A percentile compares a stretch with the other conserved stretches of the same genome.
Evolutionary conservation across 2,888 invertebrate species (phyloP).

Genomic region (Nudaria mundana): DNA sequence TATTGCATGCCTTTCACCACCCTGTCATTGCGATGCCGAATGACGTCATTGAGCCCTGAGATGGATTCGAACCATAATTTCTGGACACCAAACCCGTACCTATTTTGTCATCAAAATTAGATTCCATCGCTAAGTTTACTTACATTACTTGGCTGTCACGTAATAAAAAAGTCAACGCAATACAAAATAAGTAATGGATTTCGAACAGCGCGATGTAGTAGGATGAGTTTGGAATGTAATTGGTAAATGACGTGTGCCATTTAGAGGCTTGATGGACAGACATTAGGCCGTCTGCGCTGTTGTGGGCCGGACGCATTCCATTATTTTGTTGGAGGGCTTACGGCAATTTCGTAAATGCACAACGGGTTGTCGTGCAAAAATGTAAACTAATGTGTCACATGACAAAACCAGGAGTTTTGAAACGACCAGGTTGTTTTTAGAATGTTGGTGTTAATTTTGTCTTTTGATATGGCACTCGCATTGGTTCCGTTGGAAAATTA

Average conservation of each 20-base stretch:
- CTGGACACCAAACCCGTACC: slow-evolving; percentile 57
- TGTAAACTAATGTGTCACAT: slow-evolving; percentile 57
- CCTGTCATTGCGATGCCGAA: slow-evolving; percentile 73
- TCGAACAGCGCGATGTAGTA: background rate
- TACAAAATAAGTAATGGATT: slow-evolving; percentile 38
- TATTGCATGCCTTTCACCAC: slow-evolving; percentile 65
- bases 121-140: slow-evolving; percentile 3
- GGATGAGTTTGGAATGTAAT: slow-evolving; percentile 41
- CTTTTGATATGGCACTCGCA: slow-evolving; percentile 3
- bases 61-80: slow-evolving; percentile 77
- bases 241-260: slow-evolving; percentile 75
- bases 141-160: slow-evolving; percentile 37
- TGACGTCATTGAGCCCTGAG: slow-evolving; percentile 75
- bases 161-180: background rate
- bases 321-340: slow-evolving; percentile 66
- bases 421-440: slow-evolving; percentile 14
- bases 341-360: slow-evolving; percentile 72
- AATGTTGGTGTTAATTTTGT: slow-evolving; percentile 18
- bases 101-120: slow-evolving; percentile 9
- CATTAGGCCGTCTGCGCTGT: slow-evolving; percentile 76
- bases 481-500: background rate
- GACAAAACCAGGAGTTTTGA: slow-evolving; percentile 36
- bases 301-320: slow-evolving; percentile 62
- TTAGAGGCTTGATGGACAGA: slow-evolving; percentile 75
- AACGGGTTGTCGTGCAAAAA: slow-evolving; percentile 58